phyloP scores from a whole-genome alignment of 2,797 vertebrate genomes.

The Acanthornis magna region DNA sequence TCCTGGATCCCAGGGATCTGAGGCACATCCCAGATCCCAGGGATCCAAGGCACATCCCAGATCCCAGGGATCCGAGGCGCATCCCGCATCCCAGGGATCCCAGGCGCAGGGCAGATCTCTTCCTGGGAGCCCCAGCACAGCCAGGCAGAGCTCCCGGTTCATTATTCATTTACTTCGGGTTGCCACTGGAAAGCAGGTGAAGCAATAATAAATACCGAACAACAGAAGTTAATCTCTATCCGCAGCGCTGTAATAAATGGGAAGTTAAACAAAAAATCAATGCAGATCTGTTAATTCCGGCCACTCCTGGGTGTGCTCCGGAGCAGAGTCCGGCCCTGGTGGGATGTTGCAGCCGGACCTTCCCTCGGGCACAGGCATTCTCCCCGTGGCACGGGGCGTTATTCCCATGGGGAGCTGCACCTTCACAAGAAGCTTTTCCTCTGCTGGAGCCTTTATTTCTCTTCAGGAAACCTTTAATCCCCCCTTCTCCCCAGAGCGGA shows the following conservation, averaged over 20 bases:
- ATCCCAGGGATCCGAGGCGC: too few species aligned
- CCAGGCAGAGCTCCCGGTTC: not conserved
- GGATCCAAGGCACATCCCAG: fast-evolving
- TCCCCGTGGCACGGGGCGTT: not conserved
- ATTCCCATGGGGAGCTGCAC: not conserved
- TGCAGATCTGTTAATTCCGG: not conserved
- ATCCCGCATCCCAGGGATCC: not conserved
- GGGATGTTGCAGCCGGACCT: not conserved
- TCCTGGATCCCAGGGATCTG: not conserved
- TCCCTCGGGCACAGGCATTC: not conserved
- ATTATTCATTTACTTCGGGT: not conserved
- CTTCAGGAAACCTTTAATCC: not conserved
- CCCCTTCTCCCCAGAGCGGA: too few species aligned
- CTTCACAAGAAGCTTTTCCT: not conserved
- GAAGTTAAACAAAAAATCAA: constrained; percentile 28
- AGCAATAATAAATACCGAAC: constrained; percentile 22
- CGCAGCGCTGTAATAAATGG: constrained; percentile 16
- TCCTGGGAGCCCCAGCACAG: fast-evolving
- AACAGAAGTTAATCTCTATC: constrained; percentile 3
- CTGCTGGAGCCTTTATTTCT: not conserved
- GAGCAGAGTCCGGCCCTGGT: not conserved
- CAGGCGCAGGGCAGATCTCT: not conserved
- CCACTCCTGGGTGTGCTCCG: not conserved
- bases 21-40: fast-evolving
- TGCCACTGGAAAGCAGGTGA: not conserved